These are phyloP conservation scores for Nomada fucata DNA, from an alignment of 2,888 invertebrate species.

Conservation along the genomic window DNA sequence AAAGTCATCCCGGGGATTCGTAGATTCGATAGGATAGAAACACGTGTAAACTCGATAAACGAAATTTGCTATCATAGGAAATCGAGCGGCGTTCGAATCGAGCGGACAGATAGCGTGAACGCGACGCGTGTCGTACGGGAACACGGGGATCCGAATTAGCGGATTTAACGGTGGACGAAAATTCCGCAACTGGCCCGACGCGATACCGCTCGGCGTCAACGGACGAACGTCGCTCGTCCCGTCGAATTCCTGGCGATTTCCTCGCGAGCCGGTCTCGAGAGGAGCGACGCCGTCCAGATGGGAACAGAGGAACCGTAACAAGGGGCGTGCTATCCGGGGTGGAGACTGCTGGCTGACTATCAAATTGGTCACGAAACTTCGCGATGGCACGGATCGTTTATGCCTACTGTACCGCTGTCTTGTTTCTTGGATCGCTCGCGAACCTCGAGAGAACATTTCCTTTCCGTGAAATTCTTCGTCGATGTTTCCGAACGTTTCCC, in stretches of 20 bases:
- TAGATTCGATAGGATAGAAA: constrained; percentile 28
- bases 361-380: constrained; percentile 72
- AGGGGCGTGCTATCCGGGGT: constrained; percentile 43
- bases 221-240: constrained; percentile 58
- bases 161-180: constrained; percentile 45
- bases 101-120: constrained; percentile 22
- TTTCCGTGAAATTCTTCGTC: too few species aligned
- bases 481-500: too few species aligned
- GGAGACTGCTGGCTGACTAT: constrained; percentile 60
- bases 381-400: constrained; percentile 48
- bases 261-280: neutral
- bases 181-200: constrained; percentile 46
- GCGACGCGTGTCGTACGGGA: constrained; percentile 21
- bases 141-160: constrained; percentile 52
- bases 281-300: neutral
- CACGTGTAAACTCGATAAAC: constrained; percentile 49
- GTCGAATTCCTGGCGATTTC: constrained; percentile 52
- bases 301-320: constrained; percentile 12
- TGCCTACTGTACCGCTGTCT: constrained; percentile 24
- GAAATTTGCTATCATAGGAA: constrained; percentile 43
- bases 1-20: constrained; percentile 1
- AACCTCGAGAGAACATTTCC: too few species aligned
- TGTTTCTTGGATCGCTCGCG: constrained; percentile 6
- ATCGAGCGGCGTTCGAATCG: constrained; percentile 43
- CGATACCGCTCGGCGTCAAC: constrained; percentile 58